Evolutionary conservation across 2,113 vertebrate genomes (phyloP).

Genomic region (Oncorhynchus keta): DNA sequence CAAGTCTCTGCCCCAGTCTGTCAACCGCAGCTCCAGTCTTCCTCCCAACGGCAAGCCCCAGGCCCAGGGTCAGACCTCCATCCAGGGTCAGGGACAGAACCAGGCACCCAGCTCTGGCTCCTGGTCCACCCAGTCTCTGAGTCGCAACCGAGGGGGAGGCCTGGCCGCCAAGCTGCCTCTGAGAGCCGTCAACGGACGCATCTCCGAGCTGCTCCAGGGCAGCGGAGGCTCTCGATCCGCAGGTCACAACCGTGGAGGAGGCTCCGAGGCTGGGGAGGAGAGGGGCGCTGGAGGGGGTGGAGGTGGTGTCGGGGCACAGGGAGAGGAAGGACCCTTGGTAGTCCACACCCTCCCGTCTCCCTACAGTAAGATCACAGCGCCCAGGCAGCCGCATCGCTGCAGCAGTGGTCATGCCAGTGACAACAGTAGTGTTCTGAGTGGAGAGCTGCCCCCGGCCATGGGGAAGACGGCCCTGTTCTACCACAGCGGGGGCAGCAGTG

Average conservation of each 20-base stretch:
- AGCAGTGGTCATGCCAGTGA: slow-evolving; percentile 97
- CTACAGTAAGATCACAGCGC: slow-evolving; percentile 96
- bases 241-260: not conserved
- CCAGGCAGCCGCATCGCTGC: slow-evolving; percentile 88
- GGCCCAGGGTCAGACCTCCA: too few species aligned
- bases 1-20: slow-evolving; percentile 80
- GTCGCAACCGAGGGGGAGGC: slow-evolving; percentile 84
- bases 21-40: slow-evolving; percentile 70
- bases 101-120: slow-evolving; percentile 52
- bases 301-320: slow-evolving; percentile 76
- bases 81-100: too few species aligned
- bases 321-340: slow-evolving; percentile 66
- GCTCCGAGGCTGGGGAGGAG: slow-evolving; percentile 83
- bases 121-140: slow-evolving; percentile 96
- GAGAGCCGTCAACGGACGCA: slow-evolving; percentile 87
- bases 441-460: slow-evolving; percentile 95
- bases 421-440: slow-evolving; percentile 94
- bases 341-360: slow-evolving; percentile 84
- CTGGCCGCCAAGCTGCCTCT: slow-evolving; percentile 95
- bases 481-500: slow-evolving; percentile 90
- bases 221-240: slow-evolving; percentile 46
- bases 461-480: slow-evolving; percentile 94
- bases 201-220: slow-evolving; percentile 86
- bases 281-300: slow-evolving; percentile 64
- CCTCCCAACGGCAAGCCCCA: slow-evolving; percentile 65